Percentiles rank a stretch among this genome's conserved stretches.
phyloP scores from a whole-genome alignment of 1,140 invertebrate genomes.

The Apocrypta bakeri region DNA sequence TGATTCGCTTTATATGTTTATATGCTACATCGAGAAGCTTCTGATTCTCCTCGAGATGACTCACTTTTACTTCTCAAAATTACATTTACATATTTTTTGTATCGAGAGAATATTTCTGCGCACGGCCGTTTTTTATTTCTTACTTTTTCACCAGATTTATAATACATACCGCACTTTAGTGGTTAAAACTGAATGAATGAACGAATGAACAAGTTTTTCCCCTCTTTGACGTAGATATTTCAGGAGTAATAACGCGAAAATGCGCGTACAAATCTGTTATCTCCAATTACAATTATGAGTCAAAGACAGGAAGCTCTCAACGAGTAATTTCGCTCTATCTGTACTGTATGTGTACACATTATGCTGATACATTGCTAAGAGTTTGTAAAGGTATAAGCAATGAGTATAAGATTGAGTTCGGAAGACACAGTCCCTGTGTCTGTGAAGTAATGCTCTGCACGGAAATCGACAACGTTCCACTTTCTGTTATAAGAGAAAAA shows the following conservation, averaged over 20 bases:
- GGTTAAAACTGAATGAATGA: too few relatives aligned
- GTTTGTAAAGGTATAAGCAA: background rate
- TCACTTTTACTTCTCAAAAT: background rate
- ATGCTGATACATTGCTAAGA: background rate
- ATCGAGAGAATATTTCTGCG: too few relatives aligned
- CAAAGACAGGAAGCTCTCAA: conserved; percentile 1
- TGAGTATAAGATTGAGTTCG: background rate
- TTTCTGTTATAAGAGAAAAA: background rate
- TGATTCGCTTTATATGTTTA: too few relatives aligned
- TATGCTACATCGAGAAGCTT: too few relatives aligned
- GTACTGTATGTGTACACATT: background rate
- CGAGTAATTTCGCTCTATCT: conserved; percentile 12
- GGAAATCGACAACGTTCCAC: background rate
- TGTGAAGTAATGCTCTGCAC: background rate
- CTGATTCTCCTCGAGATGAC: background rate
- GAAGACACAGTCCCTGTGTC: too few relatives aligned
- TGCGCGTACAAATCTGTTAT: conserved; percentile 9
- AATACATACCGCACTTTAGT: background rate
- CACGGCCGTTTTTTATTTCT: background rate
- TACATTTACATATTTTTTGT: background rate
- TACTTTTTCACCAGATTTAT: background rate
- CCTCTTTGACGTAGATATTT: background rate
- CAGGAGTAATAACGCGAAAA: conserved; percentile 11
- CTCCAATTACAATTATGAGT: background rate
- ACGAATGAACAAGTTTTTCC: too few relatives aligned